A percentile compares a stretch with the other conserved stretches of the same genome.
Evolutionary conservation across 2,888 invertebrate species (phyloP).

Genomic region (Agrochola litura): DNA sequence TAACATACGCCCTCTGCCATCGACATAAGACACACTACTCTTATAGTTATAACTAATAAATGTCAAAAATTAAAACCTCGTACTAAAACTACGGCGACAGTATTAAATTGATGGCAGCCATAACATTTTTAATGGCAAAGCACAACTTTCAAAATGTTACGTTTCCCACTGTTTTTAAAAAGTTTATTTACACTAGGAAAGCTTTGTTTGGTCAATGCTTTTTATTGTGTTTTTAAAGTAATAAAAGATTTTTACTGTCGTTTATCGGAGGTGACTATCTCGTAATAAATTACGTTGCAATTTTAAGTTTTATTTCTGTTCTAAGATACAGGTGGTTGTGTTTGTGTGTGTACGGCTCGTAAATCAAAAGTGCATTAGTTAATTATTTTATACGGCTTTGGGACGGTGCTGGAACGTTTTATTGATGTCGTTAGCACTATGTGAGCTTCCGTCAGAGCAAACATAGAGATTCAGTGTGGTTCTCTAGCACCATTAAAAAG

Average conservation of each 20-base stretch:
- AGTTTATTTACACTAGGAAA: conserved; percentile 81
- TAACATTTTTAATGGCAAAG: conserved; percentile 86
- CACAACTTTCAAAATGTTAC: conserved; percentile 74
- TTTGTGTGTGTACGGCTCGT: conserved; percentile 30
- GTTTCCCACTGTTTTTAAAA: conserved; percentile 80
- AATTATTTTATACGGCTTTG: conserved; percentile 47
- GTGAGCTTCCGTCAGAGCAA: conserved; percentile 22
- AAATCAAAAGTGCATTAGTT: conserved; percentile 61
- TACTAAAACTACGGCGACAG: conserved; percentile 84
- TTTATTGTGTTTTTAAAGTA: conserved; percentile 84
- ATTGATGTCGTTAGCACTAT: conserved; percentile 39
- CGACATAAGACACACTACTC: conserved; percentile 38
- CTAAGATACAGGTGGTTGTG: conserved; percentile 46
- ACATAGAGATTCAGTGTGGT: background rate
- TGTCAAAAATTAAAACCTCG: conserved; percentile 83
- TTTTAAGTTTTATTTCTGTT: conserved; percentile 69
- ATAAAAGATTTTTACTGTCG: conserved; percentile 76
- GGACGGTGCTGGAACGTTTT: conserved; percentile 36
- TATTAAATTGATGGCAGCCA: conserved; percentile 83
- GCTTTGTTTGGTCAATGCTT: conserved; percentile 79
- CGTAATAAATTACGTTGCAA: conserved; percentile 71
- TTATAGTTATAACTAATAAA: conserved; percentile 73
- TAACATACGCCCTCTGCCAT: conserved; percentile 19
- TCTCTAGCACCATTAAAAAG: background rate
- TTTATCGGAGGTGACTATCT: conserved; percentile 76